A percentile compares a stretch with the other conserved stretches of the same genome.
These are phyloP conservation scores for Corella eumyota DNA, from an alignment of 23 tunicate genomes.

Conservation along the genomic window DNA sequence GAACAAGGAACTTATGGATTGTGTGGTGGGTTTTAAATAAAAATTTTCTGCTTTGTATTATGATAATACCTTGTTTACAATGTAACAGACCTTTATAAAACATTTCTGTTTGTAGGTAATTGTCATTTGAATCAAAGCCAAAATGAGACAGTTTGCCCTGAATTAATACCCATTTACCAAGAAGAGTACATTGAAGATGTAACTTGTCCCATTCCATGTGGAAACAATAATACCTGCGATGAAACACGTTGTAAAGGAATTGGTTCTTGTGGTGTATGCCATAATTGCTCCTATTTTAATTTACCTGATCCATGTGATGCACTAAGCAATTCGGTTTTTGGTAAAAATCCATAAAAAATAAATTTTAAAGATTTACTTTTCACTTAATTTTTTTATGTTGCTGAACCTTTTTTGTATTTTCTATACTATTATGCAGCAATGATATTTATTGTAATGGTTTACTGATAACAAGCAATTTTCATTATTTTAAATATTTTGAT, in stretches of 20 bases:
- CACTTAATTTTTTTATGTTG: neutral
- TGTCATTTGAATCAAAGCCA: neutral
- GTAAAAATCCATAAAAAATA: neutral
- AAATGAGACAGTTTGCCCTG: neutral
- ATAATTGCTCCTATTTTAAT: slow-evolving; percentile 2
- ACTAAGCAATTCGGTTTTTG: slow-evolving; percentile 1
- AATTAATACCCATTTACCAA: slow-evolving; percentile 1
- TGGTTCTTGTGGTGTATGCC: slow-evolving; percentile 7
- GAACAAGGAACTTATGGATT: slow-evolving; percentile 2
- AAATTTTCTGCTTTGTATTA: too few species aligned
- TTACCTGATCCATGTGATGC: slow-evolving; percentile 4
- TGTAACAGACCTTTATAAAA: too few species aligned
- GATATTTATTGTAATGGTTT: too few species aligned
- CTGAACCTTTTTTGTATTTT: too few species aligned
- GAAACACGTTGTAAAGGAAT: slow-evolving; percentile 4
- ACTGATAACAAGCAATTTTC: too few species aligned
- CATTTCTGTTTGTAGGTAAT: slow-evolving; percentile 1
- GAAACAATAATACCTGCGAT: slow-evolving; percentile 7
- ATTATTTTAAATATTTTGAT: too few species aligned
- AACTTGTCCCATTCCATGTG: slow-evolving; percentile 3
- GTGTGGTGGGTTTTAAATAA: slow-evolving; percentile 6
- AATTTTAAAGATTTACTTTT: neutral
- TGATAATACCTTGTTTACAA: too few species aligned
- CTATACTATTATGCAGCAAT: too few species aligned
- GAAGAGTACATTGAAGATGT: slow-evolving; percentile 3